Evolutionary conservation across 2,797 vertebrate species (phyloP), one percentile per base, ranked within the genome.

Genomic region (Antennarius maculatus): DNA sequence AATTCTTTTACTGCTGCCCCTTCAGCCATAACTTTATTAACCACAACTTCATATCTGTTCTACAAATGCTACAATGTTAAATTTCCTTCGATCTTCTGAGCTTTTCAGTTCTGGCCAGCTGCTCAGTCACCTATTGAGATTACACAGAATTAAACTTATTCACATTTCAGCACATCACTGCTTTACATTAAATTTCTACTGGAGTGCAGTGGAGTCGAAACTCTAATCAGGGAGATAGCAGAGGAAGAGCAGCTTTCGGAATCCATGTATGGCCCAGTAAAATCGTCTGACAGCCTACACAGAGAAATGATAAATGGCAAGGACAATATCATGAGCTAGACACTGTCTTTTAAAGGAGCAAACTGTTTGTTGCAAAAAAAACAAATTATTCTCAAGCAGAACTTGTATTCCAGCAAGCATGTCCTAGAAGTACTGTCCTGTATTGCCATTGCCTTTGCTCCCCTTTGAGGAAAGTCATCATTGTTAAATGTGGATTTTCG

Each of bases 81-180:
- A 23, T 23, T 23, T 23, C 39, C 18, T 41, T 27, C 56, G 76
- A 86, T 88, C 79, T 73, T 86, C 86, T 85, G 72, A 55, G 41
- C 67, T 79, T 76, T 62, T 46, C 45, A 37, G 48, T 68, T 79
- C 71, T 61, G 57, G 65, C 71, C 78, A 10, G 61, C 52, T 77
- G 86, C 81, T 76, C 57, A 72, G 58, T 46, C 71, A 82, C 80
- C 77, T 80, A 68, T 84, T 79, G 64, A 74, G 72, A 82, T 80
- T 67, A 53, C 61, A 63, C 66, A 70, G 61, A 68, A 62, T 76
- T 54, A 61, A 39, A 18, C 75, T 60, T 69, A 61, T 79, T 72
- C 78, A 48, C 51, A 65, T 83, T 81, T 76, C 66, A 79, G 72
- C 81, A 72, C 81, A 79, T 80, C 78, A 54, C 66, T 71, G 77